Base-by-base conservation (phyloP, 2,888 invertebrate species). In the Agelastica alni region DNA sequence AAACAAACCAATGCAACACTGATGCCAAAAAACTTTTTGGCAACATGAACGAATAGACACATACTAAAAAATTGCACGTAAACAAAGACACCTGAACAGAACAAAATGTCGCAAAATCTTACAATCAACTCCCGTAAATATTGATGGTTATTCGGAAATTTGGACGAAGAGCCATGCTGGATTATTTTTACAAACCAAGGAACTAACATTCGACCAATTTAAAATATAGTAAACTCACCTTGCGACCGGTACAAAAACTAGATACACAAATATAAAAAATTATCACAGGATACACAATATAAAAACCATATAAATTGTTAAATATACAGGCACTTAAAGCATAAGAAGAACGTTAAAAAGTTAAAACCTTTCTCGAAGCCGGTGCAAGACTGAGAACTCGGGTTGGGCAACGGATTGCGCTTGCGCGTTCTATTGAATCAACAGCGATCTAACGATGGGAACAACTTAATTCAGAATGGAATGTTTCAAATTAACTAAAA, bases 311-410 rank as follows among this genome's bases (percentile, higher is more conserved):
- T 53, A 61, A 63, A 59, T 52, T 57, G 55, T 51, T 59, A 34
- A 39, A 47, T 30, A 47, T 44, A 59, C 52, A 63, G 65, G 64
- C 65, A 67, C 64, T 66, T 61, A 58, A 47, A 64, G 54, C 62
- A 60, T 59, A 64, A 63, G 52, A 60, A 60, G 56, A 61, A 67
- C 65, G 56, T 60, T 62, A 49, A 49, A 43, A 42, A 41, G 31
- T 42, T 41, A 62, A 62, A 64, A 67, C 58, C 60, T 61, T 58
- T 41, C 58, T 59, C 61, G 52, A 69, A 66, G 67, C 70, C 69
- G 70, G 69, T 67, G 58, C 60, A 64, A 65, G 62, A 69, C 68
- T 70, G 65, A 67, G 47, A 51, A 63, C 58, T 62, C 68, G 68
- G 69, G 69, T 65, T 68, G 70, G 69, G 66, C 66, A 58, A 37